Evolutionary conservation across 92 coral and sea anemone species (phyloP), one percentile per base, ranked within the genome.

Genomic region (Umimayanthus chanpuru): DNA sequence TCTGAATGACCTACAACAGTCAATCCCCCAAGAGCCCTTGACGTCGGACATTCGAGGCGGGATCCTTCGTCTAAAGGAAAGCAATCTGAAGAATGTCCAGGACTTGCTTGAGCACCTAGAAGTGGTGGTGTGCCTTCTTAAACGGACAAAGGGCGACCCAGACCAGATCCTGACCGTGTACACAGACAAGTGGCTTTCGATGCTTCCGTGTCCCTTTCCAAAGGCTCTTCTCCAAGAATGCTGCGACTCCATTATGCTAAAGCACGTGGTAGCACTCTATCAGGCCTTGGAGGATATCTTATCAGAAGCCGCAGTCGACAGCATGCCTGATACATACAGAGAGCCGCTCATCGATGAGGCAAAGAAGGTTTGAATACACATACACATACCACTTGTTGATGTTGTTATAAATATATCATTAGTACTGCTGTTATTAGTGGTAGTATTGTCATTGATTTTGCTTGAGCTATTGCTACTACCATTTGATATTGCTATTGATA

Each of bases 221-320:
- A 96, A 94, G 56, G 67, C 74, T 21, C 93, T 90, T 18, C 91
- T 94, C 12, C 96, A 96, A 28, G 93, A 92, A 81, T 94, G 96
- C 55, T 89, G 91, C 75, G 90, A 91, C 78, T 88, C 93, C 10
- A 90, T 97, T 75, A 93, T 92, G 80, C 88, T 97, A 25, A 91
- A 74, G 71, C 99, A 97, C 88, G 93, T 95, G 26, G 98, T 93
- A 21, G 98, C 97, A 74, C 88, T 97, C 28, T 97, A 95, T 90
- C 97, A 97, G 65, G 94, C 93, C 40, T 92, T 95, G 32, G 99
- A 97, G 66, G 99, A 97, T 67, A 89, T 88, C 20, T 85, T 97
- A 29, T 96, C 99, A 21, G 95, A 91, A 78, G 90, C 97, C 9
- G 96, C 94, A 29, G 93, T 93, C 61, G 93, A 92, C 36, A 92